Base-by-base conservation (phyloP, 30 jellyfish, hydroid and myxozoan genomes). In the Hydractinia symbiolongicarpus region DNA sequence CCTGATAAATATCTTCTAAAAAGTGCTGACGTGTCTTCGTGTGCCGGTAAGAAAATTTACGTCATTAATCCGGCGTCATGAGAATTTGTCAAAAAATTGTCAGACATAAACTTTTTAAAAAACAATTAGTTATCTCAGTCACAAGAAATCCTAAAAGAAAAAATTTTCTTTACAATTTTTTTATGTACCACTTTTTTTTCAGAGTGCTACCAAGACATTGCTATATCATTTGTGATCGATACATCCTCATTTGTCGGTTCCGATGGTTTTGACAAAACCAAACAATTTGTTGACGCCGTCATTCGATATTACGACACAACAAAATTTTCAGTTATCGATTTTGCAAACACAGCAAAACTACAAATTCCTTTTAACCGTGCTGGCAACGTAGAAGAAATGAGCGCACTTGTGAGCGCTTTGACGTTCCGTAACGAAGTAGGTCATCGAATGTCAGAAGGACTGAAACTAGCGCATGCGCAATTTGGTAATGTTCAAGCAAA, bases 181-280 rank as follows among this genome's bases (percentile, higher is more conserved):
- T 30, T 30, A 30, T 30, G 44, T 30, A 30, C 11, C 15, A 9
- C 44, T 82, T 67, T 76, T 60, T 30, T 52, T 66, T n/a, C 74
- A 89, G 96, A 78, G 17, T 89, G 96, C 66, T 83, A 83, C 67
- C 72, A 67, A 44, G 83, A 73, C 9, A 68, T 78, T 52, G 80
- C 82, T 13, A 71, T 89, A 20, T 78, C 81, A 6, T 89, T 89
- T 73, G 73, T 79, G 72, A 55, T 89, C 70, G 96, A 89, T 54
- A 84, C 72, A 62, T 83, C 96, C 5, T 52, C 52, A 9, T 64
- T 51, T 17, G 82, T 84, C 52, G 96, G 96, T 40, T 62, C 80
- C 68, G 94, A 83, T 49, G 96, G 91, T 10, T 89, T 89, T 67
- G 91, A 74, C 52, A 89, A 83, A 58, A 61, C 94, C 15, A 89